phyloP scores from a whole-genome alignment of 2,113 vertebrate genomes.

The Leptodactylus fuscus region DNA sequence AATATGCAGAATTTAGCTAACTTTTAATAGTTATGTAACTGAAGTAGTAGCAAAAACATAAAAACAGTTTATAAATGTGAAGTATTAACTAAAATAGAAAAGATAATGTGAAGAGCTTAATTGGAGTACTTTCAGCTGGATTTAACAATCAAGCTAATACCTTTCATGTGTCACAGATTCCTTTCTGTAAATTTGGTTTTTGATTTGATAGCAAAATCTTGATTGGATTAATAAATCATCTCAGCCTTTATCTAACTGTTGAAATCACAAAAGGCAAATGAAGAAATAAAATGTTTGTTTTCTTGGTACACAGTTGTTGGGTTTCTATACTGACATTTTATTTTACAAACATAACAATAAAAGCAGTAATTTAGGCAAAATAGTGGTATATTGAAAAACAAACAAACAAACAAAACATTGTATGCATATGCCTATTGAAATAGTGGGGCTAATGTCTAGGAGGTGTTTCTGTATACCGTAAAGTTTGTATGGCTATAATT shows the following conservation, averaged over 20 bases:
- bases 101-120: not conserved
- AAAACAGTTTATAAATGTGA: not conserved
- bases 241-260: not conserved
- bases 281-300: not conserved
- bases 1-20: no score
- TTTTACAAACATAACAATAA: no score
- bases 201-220: conserved; percentile 6
- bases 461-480: no score
- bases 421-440: no score
- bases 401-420: no score
- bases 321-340: not conserved
- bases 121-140: conserved; percentile 30
- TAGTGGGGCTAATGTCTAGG: no score
- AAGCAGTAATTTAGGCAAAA: no score
- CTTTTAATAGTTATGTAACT: not conserved
- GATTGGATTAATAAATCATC: conserved; percentile 21
- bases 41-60: not conserved
- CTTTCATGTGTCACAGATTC: not conserved
- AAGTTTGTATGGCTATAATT: no score
- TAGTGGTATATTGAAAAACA: no score
- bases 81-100: not conserved
- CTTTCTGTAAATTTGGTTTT: not conserved
- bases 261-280: not conserved
- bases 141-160: not conserved
- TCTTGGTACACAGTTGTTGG: not conserved